phyloP scores from a whole-genome alignment of 2,888 invertebrate species.

The Pseudococcus longispinus region DNA sequence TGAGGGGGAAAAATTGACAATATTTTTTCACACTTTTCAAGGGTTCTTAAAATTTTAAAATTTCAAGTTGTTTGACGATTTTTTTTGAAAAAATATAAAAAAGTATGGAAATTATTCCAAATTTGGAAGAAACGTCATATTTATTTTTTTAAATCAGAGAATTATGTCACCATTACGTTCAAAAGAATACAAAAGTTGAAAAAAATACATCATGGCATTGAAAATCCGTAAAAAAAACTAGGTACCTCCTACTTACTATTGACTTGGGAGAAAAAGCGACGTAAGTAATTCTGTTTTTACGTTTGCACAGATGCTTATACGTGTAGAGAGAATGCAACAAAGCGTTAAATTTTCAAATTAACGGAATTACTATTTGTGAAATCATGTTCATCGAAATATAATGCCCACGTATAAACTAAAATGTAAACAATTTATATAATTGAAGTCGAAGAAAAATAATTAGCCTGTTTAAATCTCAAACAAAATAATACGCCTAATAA shows the following conservation, averaged over 20 bases:
- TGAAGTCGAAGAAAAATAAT: neutral
- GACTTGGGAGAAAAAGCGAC: neutral
- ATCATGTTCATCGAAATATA: neutral
- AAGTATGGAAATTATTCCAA: too few species aligned
- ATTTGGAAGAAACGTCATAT: too few species aligned
- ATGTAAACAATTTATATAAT: neutral
- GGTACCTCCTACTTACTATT: neutral
- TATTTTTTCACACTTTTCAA: too few species aligned
- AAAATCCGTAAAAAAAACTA: neutral
- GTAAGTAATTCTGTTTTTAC: conserved; percentile 8
- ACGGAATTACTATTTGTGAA: neutral
- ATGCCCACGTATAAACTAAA: neutral
- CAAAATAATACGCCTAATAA: too few species aligned
- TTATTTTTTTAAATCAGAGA: too few species aligned
- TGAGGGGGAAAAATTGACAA: too few species aligned
- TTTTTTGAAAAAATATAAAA: too few species aligned
- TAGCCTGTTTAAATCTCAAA: too few species aligned
- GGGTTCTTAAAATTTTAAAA: too few species aligned
- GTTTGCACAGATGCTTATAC: neutral
- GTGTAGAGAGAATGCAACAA: neutral
- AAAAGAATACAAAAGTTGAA: too few species aligned
- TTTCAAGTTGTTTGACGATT: too few species aligned
- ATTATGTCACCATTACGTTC: too few species aligned
- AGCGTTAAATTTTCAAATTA: conserved; percentile 1
- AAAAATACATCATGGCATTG: neutral